A percentile compares a stretch with the other conserved stretches of the same genome.
Evolutionary conservation across 1,140 invertebrate species (phyloP).

Genomic region (Vollenhovia emeryi): DNA sequence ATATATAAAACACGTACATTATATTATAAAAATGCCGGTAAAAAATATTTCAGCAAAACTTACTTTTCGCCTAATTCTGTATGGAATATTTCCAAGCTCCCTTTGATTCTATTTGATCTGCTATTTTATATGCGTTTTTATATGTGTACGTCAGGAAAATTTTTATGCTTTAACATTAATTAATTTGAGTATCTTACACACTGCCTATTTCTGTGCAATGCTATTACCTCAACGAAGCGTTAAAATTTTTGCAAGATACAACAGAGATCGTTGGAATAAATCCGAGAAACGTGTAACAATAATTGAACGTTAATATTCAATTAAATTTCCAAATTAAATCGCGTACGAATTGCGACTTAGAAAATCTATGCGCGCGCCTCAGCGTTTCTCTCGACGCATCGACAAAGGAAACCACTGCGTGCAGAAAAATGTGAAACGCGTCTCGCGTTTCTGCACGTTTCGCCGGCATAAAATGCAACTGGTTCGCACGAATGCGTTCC

Average conservation of each 20-base stretch:
- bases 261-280: background rate
- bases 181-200: background rate
- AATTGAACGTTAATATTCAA: background rate
- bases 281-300: background rate
- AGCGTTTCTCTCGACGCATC: background rate
- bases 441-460: conserved; percentile 47
- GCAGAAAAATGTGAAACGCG: conserved; percentile 12
- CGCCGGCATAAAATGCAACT: conserved; percentile 45
- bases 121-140: background rate
- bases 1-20: background rate
- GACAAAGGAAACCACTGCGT: conserved; percentile 11
- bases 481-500: conserved; percentile 44
- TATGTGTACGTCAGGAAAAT: background rate
- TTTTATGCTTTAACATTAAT: background rate
- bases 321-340: background rate
- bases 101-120: background rate
- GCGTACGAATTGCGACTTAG: background rate
- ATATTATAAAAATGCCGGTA: background rate
- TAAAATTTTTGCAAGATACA: conserved; percentile 2
- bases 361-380: background rate
- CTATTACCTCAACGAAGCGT: background rate
- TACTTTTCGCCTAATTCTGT: background rate
- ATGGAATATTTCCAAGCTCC: background rate
- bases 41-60: conserved; percentile 1
- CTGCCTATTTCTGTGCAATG: background rate